Conservation (phyloP, 1,140 invertebrate species). For the Physella acuta region DNA sequence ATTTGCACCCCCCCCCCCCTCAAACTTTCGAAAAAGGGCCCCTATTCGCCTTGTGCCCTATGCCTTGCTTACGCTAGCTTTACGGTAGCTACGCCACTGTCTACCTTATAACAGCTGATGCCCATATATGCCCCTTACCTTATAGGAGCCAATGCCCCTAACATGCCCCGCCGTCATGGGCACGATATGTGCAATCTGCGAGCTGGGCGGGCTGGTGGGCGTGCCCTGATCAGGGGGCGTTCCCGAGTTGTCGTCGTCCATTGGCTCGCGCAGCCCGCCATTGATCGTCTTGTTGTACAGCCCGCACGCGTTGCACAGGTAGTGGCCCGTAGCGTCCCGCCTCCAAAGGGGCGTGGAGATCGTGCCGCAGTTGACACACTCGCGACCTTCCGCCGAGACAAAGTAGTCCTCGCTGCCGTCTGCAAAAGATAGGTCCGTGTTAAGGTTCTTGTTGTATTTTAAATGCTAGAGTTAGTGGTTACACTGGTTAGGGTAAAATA, state of each 20-base stretch:
- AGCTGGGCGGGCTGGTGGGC: conserved; percentile 17
- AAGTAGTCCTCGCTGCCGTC: conserved; percentile 31
- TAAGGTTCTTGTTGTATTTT: too few relatives aligned
- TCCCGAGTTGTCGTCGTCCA: not conserved
- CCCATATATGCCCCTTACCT: not conserved
- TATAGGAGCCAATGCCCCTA: not conserved
- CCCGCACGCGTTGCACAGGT: conserved; percentile 70
- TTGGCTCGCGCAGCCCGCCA: conserved; percentile 3
- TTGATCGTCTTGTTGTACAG: conserved; percentile 94
- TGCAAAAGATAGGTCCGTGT: too few relatives aligned
- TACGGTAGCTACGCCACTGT: not conserved
- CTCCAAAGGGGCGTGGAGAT: conserved; percentile 61
- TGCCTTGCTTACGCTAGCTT: not conserved
- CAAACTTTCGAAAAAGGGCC: too few relatives aligned
- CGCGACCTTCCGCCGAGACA: conserved; percentile 52
- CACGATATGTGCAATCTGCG: not conserved
- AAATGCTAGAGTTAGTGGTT: too few relatives aligned
- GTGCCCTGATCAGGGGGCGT: conserved; percentile 17
- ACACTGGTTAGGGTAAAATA: too few relatives aligned
- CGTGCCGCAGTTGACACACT: conserved; percentile 62
- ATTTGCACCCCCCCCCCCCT: too few relatives aligned
- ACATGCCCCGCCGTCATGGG: not conserved
- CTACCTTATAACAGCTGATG: not conserved
- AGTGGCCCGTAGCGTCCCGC: conserved; percentile 60
- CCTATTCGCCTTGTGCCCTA: too few relatives aligned